Conservation (phyloP, 92 coral and sea anemone genomes). For the Muricea muricata region DNA sequence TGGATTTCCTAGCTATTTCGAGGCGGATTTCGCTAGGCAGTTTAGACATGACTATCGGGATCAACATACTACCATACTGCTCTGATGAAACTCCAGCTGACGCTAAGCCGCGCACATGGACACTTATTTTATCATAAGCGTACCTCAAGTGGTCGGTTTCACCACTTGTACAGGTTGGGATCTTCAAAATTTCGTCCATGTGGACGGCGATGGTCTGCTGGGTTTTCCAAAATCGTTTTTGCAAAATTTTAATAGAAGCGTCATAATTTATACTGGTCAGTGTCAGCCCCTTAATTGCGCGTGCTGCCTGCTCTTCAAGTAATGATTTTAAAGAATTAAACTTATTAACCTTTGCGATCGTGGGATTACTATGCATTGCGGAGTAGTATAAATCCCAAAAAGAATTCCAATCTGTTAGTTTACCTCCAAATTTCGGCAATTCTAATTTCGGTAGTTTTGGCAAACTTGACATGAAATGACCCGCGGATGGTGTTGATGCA, state of each 20-base stretch:
- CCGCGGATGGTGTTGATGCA: neutral
- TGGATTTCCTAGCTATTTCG: neutral
- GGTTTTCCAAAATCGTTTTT: neutral
- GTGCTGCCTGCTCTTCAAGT: neutral
- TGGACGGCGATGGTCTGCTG: neutral
- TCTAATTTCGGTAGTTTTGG: neutral
- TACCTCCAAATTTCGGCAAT: conserved; percentile 2
- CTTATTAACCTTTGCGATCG: neutral
- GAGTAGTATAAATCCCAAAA: neutral
- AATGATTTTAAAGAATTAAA: neutral
- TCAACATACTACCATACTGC: neutral
- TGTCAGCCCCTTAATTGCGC: conserved; percentile 9
- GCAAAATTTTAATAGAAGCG: neutral
- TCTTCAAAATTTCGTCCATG: conserved; percentile 12
- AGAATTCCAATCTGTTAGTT: neutral
- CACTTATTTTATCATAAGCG: neutral
- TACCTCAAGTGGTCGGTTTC: conserved; percentile 19
- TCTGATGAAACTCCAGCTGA: neutral
- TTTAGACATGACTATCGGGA: neutral
- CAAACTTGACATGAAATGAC: neutral
- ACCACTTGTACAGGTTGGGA: conserved; percentile 52
- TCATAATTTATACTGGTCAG: conserved; percentile 1
- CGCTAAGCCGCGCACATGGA: conserved; percentile 4
- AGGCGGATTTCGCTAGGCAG: neutral
- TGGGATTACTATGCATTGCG: neutral